Evolutionary conservation across 2,797 vertebrate genomes (phyloP).

Genomic region (Clarias laeviceps): DNA sequence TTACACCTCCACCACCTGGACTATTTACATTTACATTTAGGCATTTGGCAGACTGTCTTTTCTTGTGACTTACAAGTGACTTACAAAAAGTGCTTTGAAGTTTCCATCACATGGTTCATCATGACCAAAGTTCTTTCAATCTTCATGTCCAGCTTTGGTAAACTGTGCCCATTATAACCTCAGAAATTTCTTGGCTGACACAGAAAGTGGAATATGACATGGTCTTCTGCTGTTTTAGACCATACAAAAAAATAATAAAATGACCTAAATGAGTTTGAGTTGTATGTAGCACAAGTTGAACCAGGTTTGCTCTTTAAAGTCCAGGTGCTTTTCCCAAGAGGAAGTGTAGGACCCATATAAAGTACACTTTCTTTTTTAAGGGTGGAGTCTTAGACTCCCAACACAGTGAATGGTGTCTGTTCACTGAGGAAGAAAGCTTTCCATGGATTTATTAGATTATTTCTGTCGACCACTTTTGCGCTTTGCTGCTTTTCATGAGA

Average conservation of each 20-base stretch:
- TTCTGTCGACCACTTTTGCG: background rate
- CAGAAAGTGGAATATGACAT: background rate
- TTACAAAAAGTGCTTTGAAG: too few species aligned
- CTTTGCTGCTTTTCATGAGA: background rate
- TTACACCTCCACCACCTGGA: background rate
- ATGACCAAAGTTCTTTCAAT: background rate
- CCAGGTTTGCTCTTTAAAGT: background rate
- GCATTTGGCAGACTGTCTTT: too few species aligned
- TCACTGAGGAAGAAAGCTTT: background rate
- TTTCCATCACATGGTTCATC: background rate
- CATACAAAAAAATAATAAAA: background rate
- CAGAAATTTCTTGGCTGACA: background rate
- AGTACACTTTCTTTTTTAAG: background rate
- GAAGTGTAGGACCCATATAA: background rate
- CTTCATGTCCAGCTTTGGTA: background rate
- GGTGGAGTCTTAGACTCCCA: background rate
- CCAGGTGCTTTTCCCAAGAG: background rate
- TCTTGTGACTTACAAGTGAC: too few species aligned
- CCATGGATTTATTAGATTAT: background rate
- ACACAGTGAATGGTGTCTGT: background rate
- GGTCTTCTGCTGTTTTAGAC: background rate
- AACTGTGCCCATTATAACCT: background rate
- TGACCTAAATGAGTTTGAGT: background rate
- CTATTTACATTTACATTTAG: background rate
- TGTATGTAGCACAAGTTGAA: background rate